A percentile compares a stretch with the other conserved stretches of the same genome.
phyloP scores from a whole-genome alignment of 1,140 invertebrate species.

The Ephestia elutella region DNA sequence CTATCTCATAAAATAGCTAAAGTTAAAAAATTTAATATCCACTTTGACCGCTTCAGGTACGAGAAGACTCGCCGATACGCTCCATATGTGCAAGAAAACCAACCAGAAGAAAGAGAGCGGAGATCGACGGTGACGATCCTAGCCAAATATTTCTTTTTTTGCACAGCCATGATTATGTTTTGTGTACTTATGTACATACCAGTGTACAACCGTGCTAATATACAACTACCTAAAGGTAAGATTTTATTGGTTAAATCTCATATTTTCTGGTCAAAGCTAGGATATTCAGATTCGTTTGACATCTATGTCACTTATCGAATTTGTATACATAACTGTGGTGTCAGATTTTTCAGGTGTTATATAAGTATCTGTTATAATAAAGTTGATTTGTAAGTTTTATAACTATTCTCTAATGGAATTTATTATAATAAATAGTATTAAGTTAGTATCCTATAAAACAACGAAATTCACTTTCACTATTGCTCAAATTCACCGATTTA shows the following conservation, averaged over 20 bases:
- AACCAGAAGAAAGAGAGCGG: slow-evolving; percentile 27
- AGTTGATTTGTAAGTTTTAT: too few relatives aligned
- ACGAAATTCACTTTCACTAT: too few relatives aligned
- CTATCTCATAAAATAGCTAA: background rate
- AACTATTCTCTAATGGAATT: too few relatives aligned
- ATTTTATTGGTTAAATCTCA: background rate
- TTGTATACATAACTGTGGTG: too few relatives aligned
- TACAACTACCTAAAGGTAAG: slow-evolving; percentile 56
- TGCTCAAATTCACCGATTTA: too few relatives aligned
- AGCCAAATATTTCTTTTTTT: slow-evolving; percentile 60
- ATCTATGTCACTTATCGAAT: too few relatives aligned
- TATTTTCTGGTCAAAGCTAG: background rate
- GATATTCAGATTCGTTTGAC: background rate
- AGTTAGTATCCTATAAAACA: too few relatives aligned
- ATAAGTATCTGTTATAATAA: too few relatives aligned
- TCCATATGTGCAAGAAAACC: slow-evolving; percentile 24
- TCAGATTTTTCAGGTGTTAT: too few relatives aligned
- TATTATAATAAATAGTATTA: too few relatives aligned
- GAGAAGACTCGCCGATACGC: slow-evolving; percentile 34
- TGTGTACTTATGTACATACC: slow-evolving; percentile 69
- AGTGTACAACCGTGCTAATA: slow-evolving; percentile 63
- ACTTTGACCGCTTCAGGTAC: slow-evolving; percentile 28
- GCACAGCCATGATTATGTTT: slow-evolving; percentile 59
- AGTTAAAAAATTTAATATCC: too few relatives aligned
- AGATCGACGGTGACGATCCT: slow-evolving; percentile 46